These are phyloP conservation scores for Tachypleus tridentatus DNA, from an alignment of 1,140 invertebrate genomes.

Conservation along the genomic window DNA sequence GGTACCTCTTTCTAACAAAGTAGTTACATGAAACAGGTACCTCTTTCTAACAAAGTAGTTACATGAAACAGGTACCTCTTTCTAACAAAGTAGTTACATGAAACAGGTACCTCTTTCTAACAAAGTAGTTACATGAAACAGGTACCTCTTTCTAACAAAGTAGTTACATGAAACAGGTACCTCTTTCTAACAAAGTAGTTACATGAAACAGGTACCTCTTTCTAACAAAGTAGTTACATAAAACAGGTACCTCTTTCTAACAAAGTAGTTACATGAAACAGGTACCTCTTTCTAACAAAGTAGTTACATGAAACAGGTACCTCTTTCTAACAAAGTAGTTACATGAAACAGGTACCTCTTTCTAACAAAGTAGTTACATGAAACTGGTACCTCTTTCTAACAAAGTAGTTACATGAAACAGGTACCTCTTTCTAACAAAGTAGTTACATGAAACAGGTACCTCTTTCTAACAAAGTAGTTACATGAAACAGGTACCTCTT, in stretches of 20 bases:
- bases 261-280: conserved; percentile 8
- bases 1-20: conserved; percentile 38
- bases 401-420: conserved; percentile 8
- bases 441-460: conserved; percentile 11
- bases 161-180: conserved; percentile 11
- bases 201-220: conserved; percentile 36
- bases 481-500: conserved; percentile 36
- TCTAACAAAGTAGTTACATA: conserved; percentile 7
- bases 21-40: conserved; percentile 11
- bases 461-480: conserved; percentile 38
- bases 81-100: conserved; percentile 7
- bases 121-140: conserved; percentile 8
- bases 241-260: conserved; percentile 39
- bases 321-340: conserved; percentile 38
- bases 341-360: conserved; percentile 36
- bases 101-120: conserved; percentile 39
- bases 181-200: conserved; percentile 38
- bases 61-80: conserved; percentile 36
- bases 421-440: conserved; percentile 38
- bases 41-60: conserved; percentile 38
- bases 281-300: conserved; percentile 38
- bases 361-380: conserved; percentile 7
- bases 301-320: conserved; percentile 11
- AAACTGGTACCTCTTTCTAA: conserved; percentile 39
- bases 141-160: conserved; percentile 38